Percentiles rank a stretch among this genome's conserved stretches.
Conservation (phyloP, 35 echinoderm and acorn worm genomes). For the Apostichopus japonicus region DNA sequence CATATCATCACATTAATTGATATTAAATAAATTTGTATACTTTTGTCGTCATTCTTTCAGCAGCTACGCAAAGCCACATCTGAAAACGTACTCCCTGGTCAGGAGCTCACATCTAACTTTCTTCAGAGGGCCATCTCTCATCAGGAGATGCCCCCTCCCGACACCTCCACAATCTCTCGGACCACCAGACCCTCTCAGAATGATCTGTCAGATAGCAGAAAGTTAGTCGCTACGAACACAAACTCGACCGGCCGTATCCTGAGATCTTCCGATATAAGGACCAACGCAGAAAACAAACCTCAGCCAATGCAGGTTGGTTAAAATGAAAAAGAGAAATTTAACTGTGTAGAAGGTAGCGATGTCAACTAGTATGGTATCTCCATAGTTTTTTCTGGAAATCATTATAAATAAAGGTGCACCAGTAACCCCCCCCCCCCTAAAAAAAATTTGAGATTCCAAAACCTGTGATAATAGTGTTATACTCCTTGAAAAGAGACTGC, state of each 20-base stretch:
- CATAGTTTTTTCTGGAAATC: too few species aligned
- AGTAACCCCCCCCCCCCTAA: too few species aligned
- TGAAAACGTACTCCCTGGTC: background rate
- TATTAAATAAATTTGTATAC: background rate
- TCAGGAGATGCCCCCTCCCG: slow-evolving; percentile 26
- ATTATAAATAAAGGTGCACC: too few species aligned
- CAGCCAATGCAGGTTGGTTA: background rate
- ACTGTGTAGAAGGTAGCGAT: too few species aligned
- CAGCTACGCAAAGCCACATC: slow-evolving; percentile 18
- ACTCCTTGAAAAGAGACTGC: too few species aligned
- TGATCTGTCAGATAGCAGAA: slow-evolving; percentile 27
- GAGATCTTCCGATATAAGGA: background rate
- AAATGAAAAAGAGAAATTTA: background rate
- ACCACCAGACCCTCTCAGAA: background rate
- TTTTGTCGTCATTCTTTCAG: background rate
- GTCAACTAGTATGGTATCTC: too few species aligned
- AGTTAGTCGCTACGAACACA: slow-evolving; percentile 1
- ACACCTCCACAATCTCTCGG: background rate
- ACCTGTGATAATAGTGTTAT: too few species aligned
- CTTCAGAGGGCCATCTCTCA: slow-evolving; percentile 18
- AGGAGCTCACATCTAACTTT: background rate
- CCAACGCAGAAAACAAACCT: slow-evolving; percentile 16
- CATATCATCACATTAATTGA: too few species aligned
- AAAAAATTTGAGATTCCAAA: too few species aligned
- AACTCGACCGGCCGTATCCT: background rate